These are phyloP conservation scores for Ammodytes dubius DNA, from an alignment of 2,113 vertebrate species.

Conservation along the genomic window DNA sequence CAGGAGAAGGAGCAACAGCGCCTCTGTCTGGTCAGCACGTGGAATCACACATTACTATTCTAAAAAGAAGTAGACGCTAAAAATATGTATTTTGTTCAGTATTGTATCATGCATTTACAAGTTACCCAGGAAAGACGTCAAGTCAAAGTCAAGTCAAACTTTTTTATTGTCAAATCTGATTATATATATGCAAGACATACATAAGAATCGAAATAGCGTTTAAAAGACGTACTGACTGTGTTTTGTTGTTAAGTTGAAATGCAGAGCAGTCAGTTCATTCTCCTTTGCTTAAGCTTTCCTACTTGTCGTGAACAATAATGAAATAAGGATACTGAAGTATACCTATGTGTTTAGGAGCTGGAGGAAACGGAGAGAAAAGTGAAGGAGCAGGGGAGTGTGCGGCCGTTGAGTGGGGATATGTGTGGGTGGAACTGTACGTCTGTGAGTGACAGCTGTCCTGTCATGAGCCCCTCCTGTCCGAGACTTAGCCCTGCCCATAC, in stretches of 20 bases:
- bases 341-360: slow-evolving; percentile 85
- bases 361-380: slow-evolving; percentile 88
- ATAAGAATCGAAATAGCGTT: no score
- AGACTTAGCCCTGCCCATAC: slow-evolving; percentile 78
- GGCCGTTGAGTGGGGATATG: slow-evolving; percentile 59
- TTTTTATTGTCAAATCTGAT: no score
- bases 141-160: no score
- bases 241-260: background rate
- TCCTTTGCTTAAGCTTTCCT: background rate
- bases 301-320: background rate
- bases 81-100: background rate
- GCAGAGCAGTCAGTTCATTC: background rate
- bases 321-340: background rate
- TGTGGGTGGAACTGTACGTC: slow-evolving; percentile 83
- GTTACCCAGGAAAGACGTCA: background rate
- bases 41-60: slow-evolving; percentile 17
- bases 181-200: no score
- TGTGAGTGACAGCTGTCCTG: slow-evolving; percentile 75
- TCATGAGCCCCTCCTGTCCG: slow-evolving; percentile 82
- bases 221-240: background rate
- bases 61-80: background rate
- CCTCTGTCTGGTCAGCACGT: slow-evolving; percentile 86
- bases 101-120: background rate
- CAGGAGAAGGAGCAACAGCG: slow-evolving; percentile 92
- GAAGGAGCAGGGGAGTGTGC: slow-evolving; percentile 79